phyloP scores from a whole-genome alignment of 2,797 vertebrate species.

The Neosilurus hyrtlii region DNA sequence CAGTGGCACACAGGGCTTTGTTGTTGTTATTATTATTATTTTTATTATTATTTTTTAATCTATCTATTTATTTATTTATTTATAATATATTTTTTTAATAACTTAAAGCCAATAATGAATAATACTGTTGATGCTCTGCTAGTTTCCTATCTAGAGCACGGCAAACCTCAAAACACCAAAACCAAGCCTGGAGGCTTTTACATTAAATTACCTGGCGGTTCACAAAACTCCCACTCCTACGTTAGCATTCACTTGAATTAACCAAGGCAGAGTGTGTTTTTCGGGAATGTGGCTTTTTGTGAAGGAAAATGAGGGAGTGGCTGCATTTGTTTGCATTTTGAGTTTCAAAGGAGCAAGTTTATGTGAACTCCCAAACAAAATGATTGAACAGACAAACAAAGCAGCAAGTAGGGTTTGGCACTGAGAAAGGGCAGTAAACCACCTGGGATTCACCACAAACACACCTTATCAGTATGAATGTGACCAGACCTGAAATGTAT shows the following conservation, averaged over 20 bases:
- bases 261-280: neutral
- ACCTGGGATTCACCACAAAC: neutral
- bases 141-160: neutral
- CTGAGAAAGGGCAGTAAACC: neutral
- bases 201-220: neutral
- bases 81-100: neutral
- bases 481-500: neutral
- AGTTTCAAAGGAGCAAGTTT: conserved; percentile 18
- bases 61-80: too few species aligned
- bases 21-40: neutral
- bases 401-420: conserved; percentile 12
- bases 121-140: neutral
- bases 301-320: conserved; percentile 11
- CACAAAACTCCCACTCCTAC: neutral
- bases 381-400: conserved; percentile 27
- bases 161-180: neutral
- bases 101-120: neutral
- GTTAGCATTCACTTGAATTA: neutral
- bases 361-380: neutral
- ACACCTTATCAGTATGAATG: neutral
- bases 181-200: too few species aligned
- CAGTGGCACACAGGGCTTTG: too few species aligned
- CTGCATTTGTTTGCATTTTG: conserved; percentile 25
- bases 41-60: too few species aligned
- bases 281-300: neutral